A percentile compares a stretch with the other conserved stretches of the same genome.
Evolutionary conservation across 2,888 invertebrate species (phyloP).

Genomic region (Gandaritis pyraliata): DNA sequence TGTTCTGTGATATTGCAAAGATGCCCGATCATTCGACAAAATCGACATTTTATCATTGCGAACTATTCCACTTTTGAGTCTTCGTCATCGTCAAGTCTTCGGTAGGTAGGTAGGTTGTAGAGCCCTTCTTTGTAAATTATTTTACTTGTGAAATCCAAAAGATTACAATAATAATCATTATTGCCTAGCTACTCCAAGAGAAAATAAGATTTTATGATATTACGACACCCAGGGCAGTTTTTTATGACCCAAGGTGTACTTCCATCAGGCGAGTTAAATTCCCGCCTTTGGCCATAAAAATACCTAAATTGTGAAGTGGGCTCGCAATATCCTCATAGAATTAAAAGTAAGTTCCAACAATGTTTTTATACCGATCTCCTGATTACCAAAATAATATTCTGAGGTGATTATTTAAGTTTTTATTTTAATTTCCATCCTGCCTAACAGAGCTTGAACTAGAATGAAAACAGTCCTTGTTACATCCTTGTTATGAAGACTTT

Average conservation of each 20-base stretch:
- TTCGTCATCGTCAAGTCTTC: no score
- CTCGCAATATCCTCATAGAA: slow-evolving; percentile 10
- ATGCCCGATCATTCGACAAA: no score
- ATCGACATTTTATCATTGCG: no score
- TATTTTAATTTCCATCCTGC: no score
- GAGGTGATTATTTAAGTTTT: no score
- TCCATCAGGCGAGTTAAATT: slow-evolving; percentile 22
- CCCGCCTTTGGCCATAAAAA: slow-evolving; percentile 26
- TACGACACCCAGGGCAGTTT: slow-evolving; percentile 21
- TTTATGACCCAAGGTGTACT: slow-evolving; percentile 29
- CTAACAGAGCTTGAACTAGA: no score
- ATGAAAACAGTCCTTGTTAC: no score
- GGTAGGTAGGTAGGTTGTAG: slow-evolving; percentile 47
- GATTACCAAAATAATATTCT: no score
- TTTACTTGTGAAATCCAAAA: slow-evolving; percentile 49
- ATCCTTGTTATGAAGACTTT: no score
- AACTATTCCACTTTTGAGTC: no score
- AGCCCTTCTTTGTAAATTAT: slow-evolving; percentile 52
- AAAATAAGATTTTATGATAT: slow-evolving; percentile 23
- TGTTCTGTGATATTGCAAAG: no score
- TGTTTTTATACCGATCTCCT: background rate
- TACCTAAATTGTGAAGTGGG: slow-evolving; percentile 20
- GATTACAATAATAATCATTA: slow-evolving; percentile 18
- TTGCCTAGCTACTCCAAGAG: slow-evolving; percentile 3
- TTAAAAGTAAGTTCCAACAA: slow-evolving; percentile 2